These are phyloP conservation scores for Phasia obesa DNA, from an alignment of 2,888 invertebrate genomes.

Conservation along the genomic window DNA sequence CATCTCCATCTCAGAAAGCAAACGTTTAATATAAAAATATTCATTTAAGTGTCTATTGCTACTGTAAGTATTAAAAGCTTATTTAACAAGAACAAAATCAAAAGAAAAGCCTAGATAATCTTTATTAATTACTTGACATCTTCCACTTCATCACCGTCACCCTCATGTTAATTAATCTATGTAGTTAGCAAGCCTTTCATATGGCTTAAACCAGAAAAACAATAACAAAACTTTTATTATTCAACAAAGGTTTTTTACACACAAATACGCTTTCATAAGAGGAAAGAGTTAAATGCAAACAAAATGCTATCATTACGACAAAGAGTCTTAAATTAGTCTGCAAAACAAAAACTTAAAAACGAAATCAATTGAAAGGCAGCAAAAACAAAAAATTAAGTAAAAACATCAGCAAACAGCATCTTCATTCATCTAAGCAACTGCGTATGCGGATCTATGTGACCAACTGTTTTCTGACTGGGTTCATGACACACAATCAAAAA, in stretches of 20 bases:
- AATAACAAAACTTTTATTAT: conserved; percentile 38
- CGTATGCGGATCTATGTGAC: conserved; percentile 13
- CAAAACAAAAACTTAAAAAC: conserved; percentile 9
- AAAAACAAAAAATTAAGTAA: conserved; percentile 1
- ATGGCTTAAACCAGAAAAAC: background rate
- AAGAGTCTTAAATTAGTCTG: conserved; percentile 15
- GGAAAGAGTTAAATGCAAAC: conserved; percentile 15
- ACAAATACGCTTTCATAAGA: conserved; percentile 13
- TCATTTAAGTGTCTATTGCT: background rate
- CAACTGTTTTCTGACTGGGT: background rate
- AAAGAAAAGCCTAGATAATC: background rate
- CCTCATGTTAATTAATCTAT: conserved; percentile 20
- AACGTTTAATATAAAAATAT: too few species aligned
- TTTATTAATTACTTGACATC: background rate
- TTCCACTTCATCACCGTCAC: background rate
- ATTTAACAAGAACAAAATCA: background rate
- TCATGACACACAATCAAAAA: background rate
- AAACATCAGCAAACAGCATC: conserved; percentile 16
- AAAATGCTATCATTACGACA: conserved; percentile 27
- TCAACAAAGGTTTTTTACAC: conserved; percentile 12
- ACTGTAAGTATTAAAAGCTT: background rate
- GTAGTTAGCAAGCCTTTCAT: conserved; percentile 26
- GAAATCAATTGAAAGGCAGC: conserved; percentile 17
- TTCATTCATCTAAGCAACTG: background rate
- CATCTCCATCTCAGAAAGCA: too few species aligned